phyloP scores from a whole-genome alignment of 2,888 invertebrate species.

The Sinhomidia bicolor region DNA sequence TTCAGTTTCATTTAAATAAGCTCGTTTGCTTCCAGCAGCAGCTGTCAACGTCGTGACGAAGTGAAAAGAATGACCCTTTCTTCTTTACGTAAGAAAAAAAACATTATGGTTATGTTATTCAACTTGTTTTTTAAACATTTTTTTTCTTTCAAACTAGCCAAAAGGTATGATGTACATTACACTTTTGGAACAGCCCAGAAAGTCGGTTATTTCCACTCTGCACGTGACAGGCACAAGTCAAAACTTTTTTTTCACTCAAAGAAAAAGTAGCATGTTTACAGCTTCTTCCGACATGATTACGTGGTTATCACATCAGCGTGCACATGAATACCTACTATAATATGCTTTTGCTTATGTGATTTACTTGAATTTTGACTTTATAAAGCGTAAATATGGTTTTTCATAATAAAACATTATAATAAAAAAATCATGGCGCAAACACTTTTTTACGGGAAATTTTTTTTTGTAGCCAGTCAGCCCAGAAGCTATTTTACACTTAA shows the following conservation, averaged over 20 bases:
- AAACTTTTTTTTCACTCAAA: slow-evolving; percentile 36
- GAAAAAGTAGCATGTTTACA: not conserved
- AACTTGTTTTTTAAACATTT: slow-evolving; percentile 31
- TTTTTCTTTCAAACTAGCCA: slow-evolving; percentile 51
- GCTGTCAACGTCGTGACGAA: slow-evolving; percentile 69
- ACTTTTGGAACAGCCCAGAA: slow-evolving; percentile 54
- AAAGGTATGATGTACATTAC: slow-evolving; percentile 57
- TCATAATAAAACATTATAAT: not conserved
- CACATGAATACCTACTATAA: not conserved
- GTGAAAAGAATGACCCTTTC: slow-evolving; percentile 44
- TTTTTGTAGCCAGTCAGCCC: slow-evolving; percentile 58
- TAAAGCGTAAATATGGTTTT: slow-evolving; percentile 1
- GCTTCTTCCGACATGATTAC: slow-evolving; percentile 34
- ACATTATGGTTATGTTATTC: not conserved
- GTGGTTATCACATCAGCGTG: not conserved
- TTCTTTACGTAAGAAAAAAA: not conserved
- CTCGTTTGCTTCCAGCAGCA: slow-evolving; percentile 61
- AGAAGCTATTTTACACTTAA: slow-evolving; percentile 66
- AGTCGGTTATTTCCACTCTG: slow-evolving; percentile 59
- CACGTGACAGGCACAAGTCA: slow-evolving; percentile 76
- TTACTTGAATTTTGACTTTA: slow-evolving; percentile 45
- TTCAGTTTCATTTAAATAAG: slow-evolving; percentile 56
- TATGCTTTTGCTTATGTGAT: slow-evolving; percentile 30
- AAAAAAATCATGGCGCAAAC: not conserved
- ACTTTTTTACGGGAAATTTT: slow-evolving; percentile 16